phyloP scores from a whole-genome alignment of 2,113 vertebrate species.

The Gavia stellata region DNA sequence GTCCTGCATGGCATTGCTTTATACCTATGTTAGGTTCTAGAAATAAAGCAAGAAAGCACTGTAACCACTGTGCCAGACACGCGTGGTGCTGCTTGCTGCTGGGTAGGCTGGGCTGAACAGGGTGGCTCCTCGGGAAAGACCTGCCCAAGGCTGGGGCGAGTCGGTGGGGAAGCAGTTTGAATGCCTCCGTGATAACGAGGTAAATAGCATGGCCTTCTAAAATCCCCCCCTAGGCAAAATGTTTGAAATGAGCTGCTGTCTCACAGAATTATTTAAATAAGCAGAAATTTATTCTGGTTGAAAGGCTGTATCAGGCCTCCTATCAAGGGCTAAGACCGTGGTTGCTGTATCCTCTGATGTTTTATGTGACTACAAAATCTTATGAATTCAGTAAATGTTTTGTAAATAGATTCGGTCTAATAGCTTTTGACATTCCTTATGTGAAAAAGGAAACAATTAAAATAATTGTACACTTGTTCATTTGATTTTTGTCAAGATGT shows the following conservation, averaged over 20 bases:
- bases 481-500: conserved; percentile 51
- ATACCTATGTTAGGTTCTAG: not conserved
- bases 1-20: not conserved
- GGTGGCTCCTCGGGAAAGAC: not conserved
- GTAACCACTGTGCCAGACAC: not conserved
- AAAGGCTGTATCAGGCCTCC: not conserved
- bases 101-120: not conserved
- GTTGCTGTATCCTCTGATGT: not conserved
- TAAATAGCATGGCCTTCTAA: not conserved
- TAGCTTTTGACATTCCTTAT: conserved; percentile 5
- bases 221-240: not conserved
- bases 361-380: not conserved
- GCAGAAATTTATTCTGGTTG: not conserved
- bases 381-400: conserved; percentile 21
- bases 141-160: not conserved
- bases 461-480: conserved; percentile 35
- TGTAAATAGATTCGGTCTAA: conserved; percentile 32
- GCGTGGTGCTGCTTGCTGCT: not conserved
- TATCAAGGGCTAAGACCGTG: not conserved
- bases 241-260: not conserved
- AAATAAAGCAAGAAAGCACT: not conserved
- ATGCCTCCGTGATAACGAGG: not conserved
- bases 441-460: conserved; percentile 55
- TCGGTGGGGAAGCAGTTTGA: not conserved
- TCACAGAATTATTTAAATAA: not conserved